Evolutionary conservation across 2,113 vertebrate genomes (phyloP), one percentile per base, ranked within the genome.

Genomic region (Laterallus jamaicensis): DNA sequence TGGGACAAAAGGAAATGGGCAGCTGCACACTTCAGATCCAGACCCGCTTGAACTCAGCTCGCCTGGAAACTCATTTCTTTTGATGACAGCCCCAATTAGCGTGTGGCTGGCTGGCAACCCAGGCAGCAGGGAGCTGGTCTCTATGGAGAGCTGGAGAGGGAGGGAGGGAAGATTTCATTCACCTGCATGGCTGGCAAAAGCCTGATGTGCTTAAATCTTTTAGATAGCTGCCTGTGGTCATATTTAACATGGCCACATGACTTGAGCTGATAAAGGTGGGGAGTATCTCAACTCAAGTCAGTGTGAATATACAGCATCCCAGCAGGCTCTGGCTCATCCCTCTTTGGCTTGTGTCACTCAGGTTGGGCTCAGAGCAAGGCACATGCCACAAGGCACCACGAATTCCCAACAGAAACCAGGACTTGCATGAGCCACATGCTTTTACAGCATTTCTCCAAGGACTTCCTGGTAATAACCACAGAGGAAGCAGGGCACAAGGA

Each of bases 1-100:
- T 9, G 22, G 58, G 44, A 81, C 90, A 88, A 70, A 49, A 49
- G 49, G 49, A 44, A 92, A 17, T 1, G 31, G 84, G 56, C 87
- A 93, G 93, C 93, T 83, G 92, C 67, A 70, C 59, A 9, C 70
- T 82, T 40, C 83, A 94, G 44, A 74, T 64, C 40, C 78, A 87
- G 91, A 75, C 92, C 82, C 77, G 87, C 63, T 60, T 80, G 78
- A 95, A 10, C 40, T 68, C 68, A 6, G 10, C 90, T 92, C 4
- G 1, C 80, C 79, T 83, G 75, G 71, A 78, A 81, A 52, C 69
- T 78, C 56, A 21, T 69, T 90, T 67, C 70, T 92, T 81, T 59
- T 71, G 92, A 74, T 44, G 79, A 39, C 68, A 93, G 82, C 85
- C 79, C 71, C 63, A 88, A 42, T 77, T 74, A 95, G 63, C 3